A percentile compares a stretch with the other conserved stretches of the same genome.
Evolutionary conservation across 2,113 vertebrate species (phyloP).

Genomic region (Balaenoptera acutorostrata): DNA sequence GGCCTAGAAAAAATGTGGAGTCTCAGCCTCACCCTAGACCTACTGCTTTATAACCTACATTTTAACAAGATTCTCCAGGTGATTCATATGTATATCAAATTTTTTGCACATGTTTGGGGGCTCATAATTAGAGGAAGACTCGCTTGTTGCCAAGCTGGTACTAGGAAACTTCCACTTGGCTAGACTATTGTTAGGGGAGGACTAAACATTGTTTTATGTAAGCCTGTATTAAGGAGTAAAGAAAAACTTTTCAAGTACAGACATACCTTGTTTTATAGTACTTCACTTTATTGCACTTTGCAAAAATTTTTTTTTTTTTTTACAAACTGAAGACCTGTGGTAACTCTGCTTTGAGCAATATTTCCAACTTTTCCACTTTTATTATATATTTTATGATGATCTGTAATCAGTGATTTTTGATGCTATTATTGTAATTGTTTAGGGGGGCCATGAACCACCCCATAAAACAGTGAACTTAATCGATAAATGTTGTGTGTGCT

Average conservation of each 20-base stretch:
- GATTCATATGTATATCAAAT: not conserved
- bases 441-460: not conserved
- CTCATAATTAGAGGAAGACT: not conserved
- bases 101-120: not conserved
- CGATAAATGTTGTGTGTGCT: not conserved
- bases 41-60: not conserved
- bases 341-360: not conserved
- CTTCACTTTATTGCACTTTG: not conserved
- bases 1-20: not conserved
- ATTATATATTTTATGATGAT: not conserved
- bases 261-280: not conserved
- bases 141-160: not conserved
- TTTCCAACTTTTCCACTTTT: not conserved
- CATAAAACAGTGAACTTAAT: not conserved
- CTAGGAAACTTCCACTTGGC: not conserved
- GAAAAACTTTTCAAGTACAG: not conserved
- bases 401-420: not conserved
- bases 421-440: not conserved
- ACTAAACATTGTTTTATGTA: not conserved
- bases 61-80: not conserved
- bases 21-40: accelerated
- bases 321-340: not conserved
- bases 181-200: not conserved
- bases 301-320: not conserved
- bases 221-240: not conserved